phyloP scores from a whole-genome alignment of 2,113 vertebrate species.

The Blennius ocellaris region DNA sequence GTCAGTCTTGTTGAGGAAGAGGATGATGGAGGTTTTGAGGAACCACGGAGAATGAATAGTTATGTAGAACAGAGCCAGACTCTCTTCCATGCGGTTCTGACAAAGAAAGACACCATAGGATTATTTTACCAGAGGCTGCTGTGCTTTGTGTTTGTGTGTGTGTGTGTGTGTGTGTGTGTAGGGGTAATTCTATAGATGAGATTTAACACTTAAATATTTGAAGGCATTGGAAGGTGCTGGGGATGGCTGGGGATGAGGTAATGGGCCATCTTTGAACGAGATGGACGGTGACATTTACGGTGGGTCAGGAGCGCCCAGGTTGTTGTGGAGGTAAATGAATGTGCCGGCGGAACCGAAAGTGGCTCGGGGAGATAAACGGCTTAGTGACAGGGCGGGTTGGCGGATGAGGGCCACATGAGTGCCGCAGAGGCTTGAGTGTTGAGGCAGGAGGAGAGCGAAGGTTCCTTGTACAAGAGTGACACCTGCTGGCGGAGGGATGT shows the following conservation, averaged over 20 bases:
- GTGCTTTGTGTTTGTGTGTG: neutral
- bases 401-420: neutral
- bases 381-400: constrained; percentile 35
- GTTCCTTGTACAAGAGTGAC: constrained; percentile 57
- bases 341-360: constrained; percentile 50
- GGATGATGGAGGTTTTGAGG: constrained; percentile 87
- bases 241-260: neutral
- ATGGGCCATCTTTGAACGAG: constrained; percentile 1
- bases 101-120: neutral
- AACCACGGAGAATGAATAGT: constrained; percentile 92
- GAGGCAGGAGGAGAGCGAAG: neutral
- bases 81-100: constrained; percentile 93
- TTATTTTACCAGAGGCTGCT: neutral
- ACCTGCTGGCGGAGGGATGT: constrained; percentile 56
- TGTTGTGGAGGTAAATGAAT: constrained; percentile 67
- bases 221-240: neutral
- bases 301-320: constrained; percentile 6
- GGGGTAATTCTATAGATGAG: neutral
- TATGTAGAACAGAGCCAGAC: constrained; percentile 90
- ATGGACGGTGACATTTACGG: constrained; percentile 8
- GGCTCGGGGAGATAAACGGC: constrained; percentile 57
- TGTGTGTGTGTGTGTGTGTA: no score
- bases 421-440: neutral
- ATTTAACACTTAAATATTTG: neutral
- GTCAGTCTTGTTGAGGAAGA: constrained; percentile 95